A percentile compares a stretch with the other conserved stretches of the same genome.
Conservation (phyloP, 2,888 invertebrate species). For the Periphyllus acericola region DNA sequence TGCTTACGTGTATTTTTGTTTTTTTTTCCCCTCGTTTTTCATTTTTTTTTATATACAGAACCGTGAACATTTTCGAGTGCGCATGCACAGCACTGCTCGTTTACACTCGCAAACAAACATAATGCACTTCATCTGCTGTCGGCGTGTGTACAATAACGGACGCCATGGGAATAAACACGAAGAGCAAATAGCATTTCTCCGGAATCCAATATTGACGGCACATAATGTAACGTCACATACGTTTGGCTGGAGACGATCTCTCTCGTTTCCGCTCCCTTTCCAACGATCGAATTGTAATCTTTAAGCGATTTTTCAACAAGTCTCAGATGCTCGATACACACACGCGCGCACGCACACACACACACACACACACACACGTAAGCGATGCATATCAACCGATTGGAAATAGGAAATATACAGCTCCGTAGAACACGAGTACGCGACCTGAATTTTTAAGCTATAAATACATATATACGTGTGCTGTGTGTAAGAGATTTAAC, state of each 20-base stretch:
- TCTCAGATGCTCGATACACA: neutral
- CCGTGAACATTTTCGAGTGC: neutral
- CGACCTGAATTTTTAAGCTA: neutral
- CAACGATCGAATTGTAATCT: conserved; percentile 4
- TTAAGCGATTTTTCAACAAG: conserved; percentile 22
- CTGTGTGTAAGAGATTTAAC: no score
- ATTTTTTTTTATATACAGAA: neutral
- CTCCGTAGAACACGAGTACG: neutral
- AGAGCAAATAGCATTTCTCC: neutral
- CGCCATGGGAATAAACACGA: conserved; percentile 4
- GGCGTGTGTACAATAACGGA: neutral
- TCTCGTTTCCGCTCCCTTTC: neutral
- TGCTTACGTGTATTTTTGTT: neutral
- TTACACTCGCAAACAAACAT: neutral
- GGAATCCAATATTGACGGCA: conserved; percentile 31
- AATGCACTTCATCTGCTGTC: neutral
- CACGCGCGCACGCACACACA: neutral
- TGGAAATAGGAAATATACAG: neutral
- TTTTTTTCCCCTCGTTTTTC: neutral
- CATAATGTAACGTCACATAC: neutral
- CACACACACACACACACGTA: neutral
- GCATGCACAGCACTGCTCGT: neutral
- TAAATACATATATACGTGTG: neutral
- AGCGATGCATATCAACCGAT: neutral
- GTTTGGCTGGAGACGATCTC: conserved; percentile 4